Evolutionary conservation across 2,113 vertebrate genomes (phyloP).

Genomic region (Quiscalus mexicanus): DNA sequence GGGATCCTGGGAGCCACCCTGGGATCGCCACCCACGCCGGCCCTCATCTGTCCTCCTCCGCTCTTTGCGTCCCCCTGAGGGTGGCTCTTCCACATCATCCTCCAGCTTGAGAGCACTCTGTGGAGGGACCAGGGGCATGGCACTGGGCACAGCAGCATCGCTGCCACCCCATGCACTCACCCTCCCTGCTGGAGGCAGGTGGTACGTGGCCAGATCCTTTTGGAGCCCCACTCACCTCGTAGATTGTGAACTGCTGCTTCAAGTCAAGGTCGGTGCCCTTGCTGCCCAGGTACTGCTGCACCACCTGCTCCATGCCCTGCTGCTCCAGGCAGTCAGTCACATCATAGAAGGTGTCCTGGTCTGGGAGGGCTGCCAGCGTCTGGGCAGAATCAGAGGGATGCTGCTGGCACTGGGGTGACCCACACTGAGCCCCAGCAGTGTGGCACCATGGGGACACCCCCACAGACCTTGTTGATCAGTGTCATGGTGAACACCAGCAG

Average conservation of each 20-base stretch:
- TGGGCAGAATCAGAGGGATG: conserved; percentile 41
- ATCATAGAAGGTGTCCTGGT: conserved; percentile 97
- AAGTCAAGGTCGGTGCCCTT: conserved; percentile 82
- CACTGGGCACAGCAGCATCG: rapidly evolving
- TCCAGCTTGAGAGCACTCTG: conserved; percentile 85
- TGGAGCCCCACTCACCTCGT: conserved; percentile 77
- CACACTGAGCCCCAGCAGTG: rapidly evolving
- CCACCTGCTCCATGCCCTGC: conserved; percentile 87
- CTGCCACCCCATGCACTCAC: background rate
- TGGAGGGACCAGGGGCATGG: background rate
- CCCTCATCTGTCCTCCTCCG: conserved; percentile 86
- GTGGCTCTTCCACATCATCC: conserved; percentile 82
- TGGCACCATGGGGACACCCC: rapidly evolving
- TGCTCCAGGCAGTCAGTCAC: conserved; percentile 91
- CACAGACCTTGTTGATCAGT: conserved; percentile 91
- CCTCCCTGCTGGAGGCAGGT: background rate
- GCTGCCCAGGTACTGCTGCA: conserved; percentile 82
- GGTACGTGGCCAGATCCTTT: background rate
- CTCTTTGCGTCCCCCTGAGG: conserved; percentile 78
- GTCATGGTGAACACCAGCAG: conserved; percentile 89
- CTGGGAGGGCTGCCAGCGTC: conserved; percentile 88
- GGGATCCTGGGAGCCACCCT: conserved; percentile 68
- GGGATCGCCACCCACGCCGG: conserved; percentile 77
- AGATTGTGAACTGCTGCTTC: conserved; percentile 84
- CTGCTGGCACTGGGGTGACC: background rate